Base-by-base conservation (phyloP, 37 sponge, comb jelly and placozoan species). In the Ianthella basta region DNA sequence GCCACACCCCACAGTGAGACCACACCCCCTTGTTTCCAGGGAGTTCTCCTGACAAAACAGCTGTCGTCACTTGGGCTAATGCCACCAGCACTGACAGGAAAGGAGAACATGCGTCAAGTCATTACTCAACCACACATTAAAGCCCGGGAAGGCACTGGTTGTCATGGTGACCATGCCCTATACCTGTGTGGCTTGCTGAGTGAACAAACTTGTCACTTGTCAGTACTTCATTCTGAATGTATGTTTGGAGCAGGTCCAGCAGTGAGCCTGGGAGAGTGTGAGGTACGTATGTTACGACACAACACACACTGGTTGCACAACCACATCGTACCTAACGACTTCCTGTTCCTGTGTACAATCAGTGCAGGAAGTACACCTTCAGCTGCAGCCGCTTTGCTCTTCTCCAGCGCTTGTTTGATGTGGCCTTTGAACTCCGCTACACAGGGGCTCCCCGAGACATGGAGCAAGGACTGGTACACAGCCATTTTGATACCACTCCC, bases 241-340 rank as follows among this genome's bases (percentile, higher is more conserved):
- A 13, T 32, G 67, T 4, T 1, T n/a, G 34, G 29, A 82, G 23
- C 61, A 15, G 16, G 14, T 56, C 32, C 20, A 82, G 37, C 20
- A 30, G 53, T 4, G 38, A 19, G 4, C 83, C 67, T 39, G 63
- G 16, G 5, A 4, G 44, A 23, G 68, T 33, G 20, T 3, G 60
- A 25, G 20, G 0, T 35, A 0, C n/a, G 25, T n/a, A 27, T 23
- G 1, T 40, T 69, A 0, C 34, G 19, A 81, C 20, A 41, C 60
- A 79, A 83, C 77, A 89, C 90, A 53, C 25, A 75, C n/a, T n/a
- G 64, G 60, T 81, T 41, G 33, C 64, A 65, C 18, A 82, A 4
- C 55, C 30, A 27, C 14, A 69, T 35, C 18, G n/a, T 30, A 69
- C 70, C 34, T 30, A 69, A 29, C 35, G 18, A 18, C 19, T 30